Percentiles rank a stretch among this genome's conserved stretches.
These are phyloP conservation scores for Myiagra hebetior DNA, from an alignment of 2,113 vertebrate genomes.

Conservation along the genomic window DNA sequence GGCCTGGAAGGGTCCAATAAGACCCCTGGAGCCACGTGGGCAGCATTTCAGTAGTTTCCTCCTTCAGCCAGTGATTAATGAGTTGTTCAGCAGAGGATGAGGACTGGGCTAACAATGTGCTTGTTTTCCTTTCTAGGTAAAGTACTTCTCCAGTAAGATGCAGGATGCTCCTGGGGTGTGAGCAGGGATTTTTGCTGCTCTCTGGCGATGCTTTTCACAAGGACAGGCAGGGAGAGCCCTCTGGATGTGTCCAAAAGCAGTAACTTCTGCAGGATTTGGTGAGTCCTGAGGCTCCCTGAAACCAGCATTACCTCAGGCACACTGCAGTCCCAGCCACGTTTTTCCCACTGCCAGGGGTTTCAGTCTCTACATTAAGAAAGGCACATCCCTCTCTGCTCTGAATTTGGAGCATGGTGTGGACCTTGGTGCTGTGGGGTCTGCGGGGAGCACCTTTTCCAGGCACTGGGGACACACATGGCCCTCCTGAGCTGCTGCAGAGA, in stretches of 20 bases:
- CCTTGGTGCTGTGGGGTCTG: not conserved
- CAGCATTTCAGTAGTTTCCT: not conserved
- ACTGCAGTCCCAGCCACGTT: rapidly evolving
- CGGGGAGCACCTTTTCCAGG: not conserved
- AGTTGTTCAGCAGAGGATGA: not conserved
- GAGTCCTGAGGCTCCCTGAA: not conserved
- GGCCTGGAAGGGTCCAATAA: not conserved
- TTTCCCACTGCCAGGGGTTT: not conserved
- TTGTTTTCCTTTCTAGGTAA: not conserved
- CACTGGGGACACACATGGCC: not conserved
- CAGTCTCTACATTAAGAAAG: not conserved
- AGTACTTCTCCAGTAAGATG: not conserved
- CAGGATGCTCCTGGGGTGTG: not conserved
- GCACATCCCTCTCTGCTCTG: not conserved
- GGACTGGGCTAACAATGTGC: not conserved
- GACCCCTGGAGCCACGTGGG: rapidly evolving
- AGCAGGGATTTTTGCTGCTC: not conserved
- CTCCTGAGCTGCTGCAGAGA: not conserved
- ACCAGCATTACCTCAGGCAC: not conserved
- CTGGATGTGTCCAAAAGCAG: not conserved
- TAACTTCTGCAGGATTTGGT: not conserved
- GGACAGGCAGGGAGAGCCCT: not conserved
- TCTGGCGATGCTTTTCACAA: not conserved
- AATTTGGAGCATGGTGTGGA: not conserved
- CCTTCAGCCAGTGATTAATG: not conserved